A percentile compares a stretch with the other conserved stretches of the same genome.
phyloP scores from a whole-genome alignment of 2,113 vertebrate species.

The Shinisaurus crocodilurus region DNA sequence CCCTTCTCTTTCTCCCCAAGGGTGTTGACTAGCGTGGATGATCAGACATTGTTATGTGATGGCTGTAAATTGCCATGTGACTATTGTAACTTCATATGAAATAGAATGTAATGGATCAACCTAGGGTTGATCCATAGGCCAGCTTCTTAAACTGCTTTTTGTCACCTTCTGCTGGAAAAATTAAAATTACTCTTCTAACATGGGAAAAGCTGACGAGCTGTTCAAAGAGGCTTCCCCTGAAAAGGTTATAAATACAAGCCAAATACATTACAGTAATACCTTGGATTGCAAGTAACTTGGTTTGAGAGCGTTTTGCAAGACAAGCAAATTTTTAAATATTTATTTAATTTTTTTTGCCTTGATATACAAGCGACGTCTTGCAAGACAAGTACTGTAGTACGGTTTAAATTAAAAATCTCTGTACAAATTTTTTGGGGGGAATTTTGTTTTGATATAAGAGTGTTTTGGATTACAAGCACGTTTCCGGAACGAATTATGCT shows the following conservation, averaged over 20 bases:
- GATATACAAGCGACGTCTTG: too few relatives aligned
- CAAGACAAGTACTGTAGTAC: too few relatives aligned
- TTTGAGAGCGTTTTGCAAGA: too few relatives aligned
- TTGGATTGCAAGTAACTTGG: too few relatives aligned
- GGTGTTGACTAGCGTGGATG: background rate
- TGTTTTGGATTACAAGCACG: too few relatives aligned
- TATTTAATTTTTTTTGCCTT: too few relatives aligned
- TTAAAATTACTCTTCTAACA: background rate
- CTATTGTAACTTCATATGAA: slow-evolving; percentile 6
- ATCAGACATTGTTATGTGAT: background rate
- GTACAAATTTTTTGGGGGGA: too few relatives aligned
- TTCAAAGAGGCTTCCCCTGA: background rate
- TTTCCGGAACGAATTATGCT: too few relatives aligned
- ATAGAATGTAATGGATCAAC: background rate
- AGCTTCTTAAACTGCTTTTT: background rate
- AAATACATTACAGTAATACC: background rate
- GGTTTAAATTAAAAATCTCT: too few relatives aligned
- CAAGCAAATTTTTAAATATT: too few relatives aligned
- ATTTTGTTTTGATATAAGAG: too few relatives aligned
- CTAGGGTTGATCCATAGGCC: background rate
- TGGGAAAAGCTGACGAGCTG: background rate
- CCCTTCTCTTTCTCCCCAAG: background rate
- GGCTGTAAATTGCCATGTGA: slow-evolving; percentile 3
- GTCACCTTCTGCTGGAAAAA: background rate
- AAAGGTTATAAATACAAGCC: background rate